Base-by-base conservation (phyloP, 2,113 vertebrate genomes). In the Oceanites oceanicus region DNA sequence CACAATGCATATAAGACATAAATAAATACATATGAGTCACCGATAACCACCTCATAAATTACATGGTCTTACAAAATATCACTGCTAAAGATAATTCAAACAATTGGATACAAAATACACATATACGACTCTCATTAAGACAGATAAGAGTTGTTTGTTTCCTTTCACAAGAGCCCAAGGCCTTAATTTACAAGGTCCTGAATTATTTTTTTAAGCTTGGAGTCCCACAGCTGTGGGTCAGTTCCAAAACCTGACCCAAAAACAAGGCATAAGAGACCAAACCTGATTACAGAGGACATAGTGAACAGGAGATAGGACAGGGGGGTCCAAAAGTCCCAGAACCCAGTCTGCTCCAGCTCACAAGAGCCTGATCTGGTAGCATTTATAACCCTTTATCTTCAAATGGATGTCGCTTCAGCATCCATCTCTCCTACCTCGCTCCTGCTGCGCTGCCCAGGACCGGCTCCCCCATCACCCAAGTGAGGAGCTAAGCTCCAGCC, bases 11-110 rank as follows among this genome's bases (percentile, higher is more conserved):
- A 13, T 22, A 95, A 96, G 81, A 94, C 92, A 79, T 87, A 97
- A 97, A 95, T 93, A 97, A 94, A 96, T 66, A 96, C 71, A 94
- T 80, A 61, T 90, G 96, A 97, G 90, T 95, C 97, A 97, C 88
- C 0, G 3, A 95, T 95, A 95, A 94, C 83, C 49, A 91, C 88
- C 92, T 91, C 77, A 77, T 96, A 94, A 94, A 92, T 95, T 94
- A 91, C 34, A 92, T 21, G 29, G 73, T 73, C 89, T 90, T 91
- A 94, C 40, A 75, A 95, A 97, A 92, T 68, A 96, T 93, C 74
- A 50, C 58, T 95, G 68, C 65, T 84, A 75, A 65, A 93, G 89
- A 90, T 94, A 96, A 97, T 92, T 85, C 94, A 73, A 50, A 77
- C 92, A 93, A 90, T 53, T 94, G 52, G 77, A 91, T 78, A 84